Conservation (phyloP, 2,113 vertebrate species). For the Clupea harengus region DNA sequence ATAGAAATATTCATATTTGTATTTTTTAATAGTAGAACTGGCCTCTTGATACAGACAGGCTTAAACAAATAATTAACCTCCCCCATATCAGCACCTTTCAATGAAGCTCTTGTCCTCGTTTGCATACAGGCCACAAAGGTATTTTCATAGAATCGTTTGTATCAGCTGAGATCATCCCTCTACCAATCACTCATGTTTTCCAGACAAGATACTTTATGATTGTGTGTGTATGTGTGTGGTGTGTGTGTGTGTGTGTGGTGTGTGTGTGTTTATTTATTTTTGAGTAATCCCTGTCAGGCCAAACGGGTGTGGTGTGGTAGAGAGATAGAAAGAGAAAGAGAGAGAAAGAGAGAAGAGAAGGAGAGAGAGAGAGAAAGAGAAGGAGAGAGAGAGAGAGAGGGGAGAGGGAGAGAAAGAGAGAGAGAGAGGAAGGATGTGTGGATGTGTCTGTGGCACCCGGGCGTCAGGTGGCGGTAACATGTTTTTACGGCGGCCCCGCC, state of each 20-base stretch:
- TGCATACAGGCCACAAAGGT: not conserved
- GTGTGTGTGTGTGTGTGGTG: not conserved
- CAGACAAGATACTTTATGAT: not conserved
- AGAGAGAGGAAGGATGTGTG: not conserved
- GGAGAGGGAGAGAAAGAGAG: not conserved
- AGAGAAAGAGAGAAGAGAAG: not conserved
- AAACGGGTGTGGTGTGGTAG: not conserved
- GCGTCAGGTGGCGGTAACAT: slow-evolving; percentile 28
- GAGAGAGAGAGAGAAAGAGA: not conserved
- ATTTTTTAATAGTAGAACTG: not conserved
- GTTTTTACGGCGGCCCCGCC: slow-evolving; percentile 7
- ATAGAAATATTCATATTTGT: not conserved
- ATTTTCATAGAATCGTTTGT: not conserved
- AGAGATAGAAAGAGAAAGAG: not conserved
- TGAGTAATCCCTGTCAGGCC: not conserved
- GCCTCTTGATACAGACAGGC: not conserved
- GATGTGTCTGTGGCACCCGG: not conserved
- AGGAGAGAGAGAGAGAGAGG: not conserved
- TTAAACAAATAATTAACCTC: not conserved
- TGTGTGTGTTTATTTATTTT: not conserved
- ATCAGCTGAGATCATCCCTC: not conserved
- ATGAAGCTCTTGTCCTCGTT: not conserved
- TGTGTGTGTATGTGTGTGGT: not conserved
- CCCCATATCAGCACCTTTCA: not conserved
- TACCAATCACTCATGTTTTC: not conserved